Evolutionary conservation across 2,797 vertebrate genomes (phyloP), one percentile per base, ranked within the genome.

Genomic region (Hippocampus kuda): DNA sequence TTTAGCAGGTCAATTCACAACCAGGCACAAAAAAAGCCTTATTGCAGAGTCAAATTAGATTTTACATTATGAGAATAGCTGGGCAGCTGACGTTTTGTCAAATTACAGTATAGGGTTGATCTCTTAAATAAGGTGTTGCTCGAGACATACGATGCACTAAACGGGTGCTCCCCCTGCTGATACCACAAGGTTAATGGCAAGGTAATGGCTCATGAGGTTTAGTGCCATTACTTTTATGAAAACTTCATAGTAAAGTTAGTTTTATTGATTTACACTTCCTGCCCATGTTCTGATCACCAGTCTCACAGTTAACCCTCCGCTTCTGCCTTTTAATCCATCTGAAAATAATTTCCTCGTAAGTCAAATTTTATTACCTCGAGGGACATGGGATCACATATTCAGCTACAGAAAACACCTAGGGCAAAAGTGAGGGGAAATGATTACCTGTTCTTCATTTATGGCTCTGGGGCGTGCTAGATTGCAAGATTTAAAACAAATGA

Each of bases 361-460:
- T 89, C 83, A 85, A 86, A 86, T 81, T 76, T 70, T 76, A 77
- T 70, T 75, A 83, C 85, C 80, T 82, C 74, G 46, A 82, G 78
- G 78, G 81, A 81, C 87, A 85, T 83, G 65, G 79, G 83, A 80
- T 71, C 86, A 85, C 82, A 88, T 78, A 79, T 79, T 74, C 77
- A 84, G 80, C 83, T 82, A 83, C 53, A 75, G 75, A 83, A 73
- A 88, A 87, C 57, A 60, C 15, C 4, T 7, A 9, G 30, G 27
- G 16, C 27, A 84, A 81, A 84, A 85, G 84, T 78, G 68, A 79
- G 78, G 82, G 79, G 74, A 44, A 70, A 84, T 81, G 81, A 91
- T 91, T 90, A 89, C 90, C 90, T 90, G 87, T 90, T 89, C 88
- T 24, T 54, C 88, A 88, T 90, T 86, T 87, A 82, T 88, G 79